phyloP scores from a whole-genome alignment of 2,113 vertebrate species.

The Cervus canadensis region DNA sequence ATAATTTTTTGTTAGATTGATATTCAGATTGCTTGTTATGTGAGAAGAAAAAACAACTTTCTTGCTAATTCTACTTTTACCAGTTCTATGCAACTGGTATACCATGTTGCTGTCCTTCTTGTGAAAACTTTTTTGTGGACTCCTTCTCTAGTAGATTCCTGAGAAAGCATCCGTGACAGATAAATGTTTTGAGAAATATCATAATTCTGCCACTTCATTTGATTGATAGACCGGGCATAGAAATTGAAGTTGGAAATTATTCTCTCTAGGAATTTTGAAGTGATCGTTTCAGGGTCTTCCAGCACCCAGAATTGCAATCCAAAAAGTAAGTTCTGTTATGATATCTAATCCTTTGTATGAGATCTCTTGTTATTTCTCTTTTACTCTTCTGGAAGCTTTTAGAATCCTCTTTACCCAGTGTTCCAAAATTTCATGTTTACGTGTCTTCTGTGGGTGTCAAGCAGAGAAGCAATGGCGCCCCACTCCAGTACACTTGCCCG shows the following conservation, averaged over 20 bases:
- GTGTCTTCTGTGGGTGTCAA: background rate
- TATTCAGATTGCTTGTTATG: background rate
- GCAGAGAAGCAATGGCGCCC: too few relatives aligned
- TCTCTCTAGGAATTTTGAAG: background rate
- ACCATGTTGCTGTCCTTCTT: background rate
- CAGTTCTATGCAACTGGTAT: background rate
- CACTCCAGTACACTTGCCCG: too few relatives aligned
- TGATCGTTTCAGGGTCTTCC: background rate
- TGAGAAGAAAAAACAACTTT: background rate
- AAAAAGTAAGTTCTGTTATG: background rate
- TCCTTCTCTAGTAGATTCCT: background rate
- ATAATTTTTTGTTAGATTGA: background rate
- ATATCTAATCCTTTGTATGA: background rate
- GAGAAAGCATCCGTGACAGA: background rate
- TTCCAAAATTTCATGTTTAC: background rate
- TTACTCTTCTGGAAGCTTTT: background rate
- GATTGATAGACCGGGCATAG: background rate
- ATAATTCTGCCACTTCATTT: background rate
- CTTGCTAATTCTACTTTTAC: background rate
- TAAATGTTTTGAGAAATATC: constrained; percentile 16
- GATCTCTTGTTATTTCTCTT: background rate
- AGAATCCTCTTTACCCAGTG: background rate
- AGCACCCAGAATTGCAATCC: background rate
- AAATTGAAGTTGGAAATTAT: background rate
- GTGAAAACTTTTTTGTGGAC: background rate